Percentiles rank a stretch among this genome's conserved stretches.
Evolutionary conservation across 1,140 invertebrate species (phyloP).

Genomic region (Charaxes varanes): DNA sequence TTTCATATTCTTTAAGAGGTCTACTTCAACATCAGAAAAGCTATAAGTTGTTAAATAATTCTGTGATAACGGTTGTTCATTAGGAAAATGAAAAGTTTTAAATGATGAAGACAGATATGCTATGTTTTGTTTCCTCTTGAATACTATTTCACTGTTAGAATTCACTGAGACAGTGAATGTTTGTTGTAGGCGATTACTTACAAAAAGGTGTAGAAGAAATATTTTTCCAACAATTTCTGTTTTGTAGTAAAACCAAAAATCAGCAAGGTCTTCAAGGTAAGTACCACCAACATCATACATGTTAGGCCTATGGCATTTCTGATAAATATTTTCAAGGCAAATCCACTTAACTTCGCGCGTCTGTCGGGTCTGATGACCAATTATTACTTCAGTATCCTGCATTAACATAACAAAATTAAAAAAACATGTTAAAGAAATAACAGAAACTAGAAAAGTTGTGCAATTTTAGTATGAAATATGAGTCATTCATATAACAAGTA

Average conservation of each 20-base stretch:
- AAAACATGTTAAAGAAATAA: not conserved
- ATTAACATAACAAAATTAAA: conserved; percentile 14
- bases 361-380: conserved; percentile 32
- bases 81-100: conserved; percentile 34
- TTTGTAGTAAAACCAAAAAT: conserved; percentile 50
- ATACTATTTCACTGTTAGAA: conserved; percentile 26
- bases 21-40: conserved; percentile 48
- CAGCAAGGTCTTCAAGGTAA: conserved; percentile 37
- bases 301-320: conserved; percentile 48
- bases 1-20: conserved; percentile 38
- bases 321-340: conserved; percentile 43
- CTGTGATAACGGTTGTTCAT: conserved; percentile 21
- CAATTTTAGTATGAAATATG: no score
- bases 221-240: conserved; percentile 41
- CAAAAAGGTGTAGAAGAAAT: conserved; percentile 49
- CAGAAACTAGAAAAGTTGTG: no score
- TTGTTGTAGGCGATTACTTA: conserved; percentile 31
- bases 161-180: conserved; percentile 36
- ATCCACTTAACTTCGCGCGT: conserved; percentile 48
- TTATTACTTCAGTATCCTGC: conserved; percentile 34
- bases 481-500: no score
- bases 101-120: conserved; percentile 28
- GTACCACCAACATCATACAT: conserved; percentile 63
- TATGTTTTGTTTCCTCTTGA: conserved; percentile 34
- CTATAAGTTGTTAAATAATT: conserved; percentile 51